Base-by-base conservation (phyloP, 2,888 invertebrate genomes). In the Sthenelais limicola region DNA sequence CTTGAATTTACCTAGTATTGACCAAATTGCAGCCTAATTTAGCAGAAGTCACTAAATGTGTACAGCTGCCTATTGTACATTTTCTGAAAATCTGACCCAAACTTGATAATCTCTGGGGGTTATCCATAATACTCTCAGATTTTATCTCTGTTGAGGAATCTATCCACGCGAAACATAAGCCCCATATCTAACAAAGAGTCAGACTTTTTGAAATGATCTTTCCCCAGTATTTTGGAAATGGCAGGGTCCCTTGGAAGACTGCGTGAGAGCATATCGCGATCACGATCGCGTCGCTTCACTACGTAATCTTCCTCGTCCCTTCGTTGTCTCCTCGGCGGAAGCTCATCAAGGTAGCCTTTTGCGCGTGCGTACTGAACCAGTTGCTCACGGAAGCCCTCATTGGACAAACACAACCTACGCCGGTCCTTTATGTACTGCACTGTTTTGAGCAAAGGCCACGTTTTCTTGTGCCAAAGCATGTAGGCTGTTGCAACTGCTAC, bases 401-500 rank as follows among this genome's bases (percentile, higher is more conserved):
- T 79, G 62, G 74, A 68, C 18, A 79, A 70, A 15, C 74, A 66
- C 21, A 79, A 72, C n/a, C 67, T 62, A 24, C 79, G 48, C 38
- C 73, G 76, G 15, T 68, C 70, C 71, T 79, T 79, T 35, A 79
- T 47, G 35, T 71, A 26, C 12, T 32, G 58, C 15, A 72, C 68
- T 33, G 78, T 73, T 54, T 73, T 35, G 7, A 79, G 49, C 24
- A 79, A 69, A 15, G 74, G 49, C 72, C 67, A 62, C n/a, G 35
- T 54, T 24, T 62, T 62, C 24, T 62, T 21, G 35, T 73, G 67
- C 1, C 43, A 26, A 74, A 79, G 75, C 28, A 79, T 47, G 72
- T 79, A 79, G 26, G 68, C 79, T 32, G 76, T 66, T 54, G 77
- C 76, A 5, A 74, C 73, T 18, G 77, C 77, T 9, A 72, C 78